Conservation (phyloP, 1,140 invertebrate genomes). For the Saccostrea cuccullata region DNA sequence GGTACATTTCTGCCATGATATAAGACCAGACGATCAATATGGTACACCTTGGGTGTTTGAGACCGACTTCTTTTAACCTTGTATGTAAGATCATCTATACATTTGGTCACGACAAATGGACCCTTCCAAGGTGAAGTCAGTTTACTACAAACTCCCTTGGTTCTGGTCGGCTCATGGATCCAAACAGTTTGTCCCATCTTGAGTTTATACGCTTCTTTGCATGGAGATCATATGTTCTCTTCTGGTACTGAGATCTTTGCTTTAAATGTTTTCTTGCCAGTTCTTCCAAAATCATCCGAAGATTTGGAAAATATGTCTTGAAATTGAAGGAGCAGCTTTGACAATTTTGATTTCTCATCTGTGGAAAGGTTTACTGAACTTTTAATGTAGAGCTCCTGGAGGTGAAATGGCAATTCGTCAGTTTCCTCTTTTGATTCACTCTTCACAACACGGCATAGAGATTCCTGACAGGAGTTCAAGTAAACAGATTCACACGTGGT, state of each 20-base stretch:
- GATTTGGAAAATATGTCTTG: too few relatives aligned
- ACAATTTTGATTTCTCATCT: too few relatives aligned
- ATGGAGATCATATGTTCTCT: constrained; percentile 39
- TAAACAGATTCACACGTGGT: too few relatives aligned
- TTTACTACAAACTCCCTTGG: constrained; percentile 55
- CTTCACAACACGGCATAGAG: too few relatives aligned
- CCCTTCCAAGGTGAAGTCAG: constrained; percentile 54
- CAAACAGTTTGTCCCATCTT: constrained; percentile 51
- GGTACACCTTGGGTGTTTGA: constrained; percentile 3
- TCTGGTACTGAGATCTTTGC: constrained; percentile 30
- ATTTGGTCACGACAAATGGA: constrained; percentile 48
- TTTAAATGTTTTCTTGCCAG: constrained; percentile 45
- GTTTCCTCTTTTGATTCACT: too few relatives aligned
- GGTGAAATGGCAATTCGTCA: too few relatives aligned
- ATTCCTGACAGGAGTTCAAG: too few relatives aligned
- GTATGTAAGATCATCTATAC: constrained; percentile 45
- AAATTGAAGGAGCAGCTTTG: too few relatives aligned
- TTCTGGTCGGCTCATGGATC: constrained; percentile 46
- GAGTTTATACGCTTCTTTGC: constrained; percentile 43
- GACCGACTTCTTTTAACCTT: constrained; percentile 28
- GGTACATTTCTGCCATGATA: too few relatives aligned
- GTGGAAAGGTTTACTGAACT: too few relatives aligned
- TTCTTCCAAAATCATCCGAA: too few relatives aligned
- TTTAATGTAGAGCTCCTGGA: too few relatives aligned
- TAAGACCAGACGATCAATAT: not conserved